Evolutionary conservation across 2,797 vertebrate species (phyloP), one percentile per base, ranked within the genome.

Genomic region (Cryptoblepharus egeriae): DNA sequence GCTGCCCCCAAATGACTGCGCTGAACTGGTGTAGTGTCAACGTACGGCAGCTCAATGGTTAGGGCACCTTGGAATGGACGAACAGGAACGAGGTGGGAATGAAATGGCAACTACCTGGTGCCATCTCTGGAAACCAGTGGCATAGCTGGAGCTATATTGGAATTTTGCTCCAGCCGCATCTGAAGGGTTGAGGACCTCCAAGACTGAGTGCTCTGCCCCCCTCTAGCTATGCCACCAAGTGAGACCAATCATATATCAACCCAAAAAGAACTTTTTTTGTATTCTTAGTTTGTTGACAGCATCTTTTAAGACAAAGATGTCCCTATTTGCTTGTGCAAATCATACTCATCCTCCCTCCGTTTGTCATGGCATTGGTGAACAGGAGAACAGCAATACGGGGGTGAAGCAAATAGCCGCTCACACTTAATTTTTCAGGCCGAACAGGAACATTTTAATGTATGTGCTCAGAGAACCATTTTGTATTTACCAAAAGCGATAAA

Each of bases 21-120:
- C 8, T 83, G 89, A 87, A 90, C 2, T 75, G 84, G 88, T 78
- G 45, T 80, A 79, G 89, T 78, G 90, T 88, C 87, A 78, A 92
- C 93, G 90, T 87, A 87, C 76, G 84, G 84, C 45, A 88, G 82
- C 86, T 77, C 70, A 74, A 89, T 88, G 89, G 61, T 92, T 92
- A 95, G 94, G 88, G 94, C 95, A 89, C 89, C 91, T 87, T 89
- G 87, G 84, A 85, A 85, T 92, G 91, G 91, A 89, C 85, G 90
- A 90, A 75, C 67, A 37, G 80, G 92, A 35, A 11, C 13, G 13
- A 52, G 13, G 2, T 4, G 3, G 49, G 49, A 52, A 2, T 52
- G 49, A 49, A 49, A 52, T 52, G 49, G 15, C 2, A 13, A 13
- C 49, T 16, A 16, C 49, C 18, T 22, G 60, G n/a, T 42, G 39